Conservation (phyloP, 2,113 vertebrate genomes). For the Sceloporus tristichus region DNA sequence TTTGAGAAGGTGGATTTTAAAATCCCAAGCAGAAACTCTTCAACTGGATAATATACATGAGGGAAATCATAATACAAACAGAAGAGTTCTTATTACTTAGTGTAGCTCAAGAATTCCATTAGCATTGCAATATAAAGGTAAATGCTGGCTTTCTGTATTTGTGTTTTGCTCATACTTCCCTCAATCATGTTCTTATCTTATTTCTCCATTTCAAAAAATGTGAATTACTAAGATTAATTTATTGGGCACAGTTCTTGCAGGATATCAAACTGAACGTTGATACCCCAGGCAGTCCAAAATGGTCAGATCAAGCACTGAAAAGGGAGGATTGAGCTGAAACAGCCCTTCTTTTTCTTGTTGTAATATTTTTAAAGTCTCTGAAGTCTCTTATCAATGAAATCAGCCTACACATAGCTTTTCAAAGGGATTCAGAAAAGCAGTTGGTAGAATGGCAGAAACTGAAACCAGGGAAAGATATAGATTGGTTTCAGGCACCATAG, state of each 20-base stretch:
- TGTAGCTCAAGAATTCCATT: background rate
- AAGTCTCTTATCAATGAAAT: slow-evolving; percentile 32
- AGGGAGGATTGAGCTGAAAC: slow-evolving; percentile 3
- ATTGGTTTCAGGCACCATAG: slow-evolving; percentile 3
- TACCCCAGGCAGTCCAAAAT: slow-evolving; percentile 15
- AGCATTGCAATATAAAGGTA: background rate
- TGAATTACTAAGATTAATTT: background rate
- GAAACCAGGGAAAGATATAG: slow-evolving; percentile 11
- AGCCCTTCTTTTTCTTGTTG: background rate
- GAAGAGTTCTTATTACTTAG: background rate
- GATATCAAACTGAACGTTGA: background rate
- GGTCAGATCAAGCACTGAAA: slow-evolving; percentile 10
- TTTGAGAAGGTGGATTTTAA: background rate
- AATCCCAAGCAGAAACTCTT: background rate
- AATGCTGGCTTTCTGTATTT: background rate
- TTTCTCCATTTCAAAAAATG: background rate
- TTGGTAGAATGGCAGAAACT: slow-evolving; percentile 9
- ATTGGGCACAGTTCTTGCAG: background rate
- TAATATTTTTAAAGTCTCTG: slow-evolving; percentile 24
- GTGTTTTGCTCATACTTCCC: background rate
- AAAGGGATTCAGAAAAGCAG: slow-evolving; percentile 1
- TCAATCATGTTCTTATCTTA: background rate
- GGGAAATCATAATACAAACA: background rate
- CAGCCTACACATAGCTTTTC: slow-evolving; percentile 30
- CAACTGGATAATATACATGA: background rate